Conservation (phyloP, 1,140 invertebrate genomes). For the Leptopilina boulardi region DNA sequence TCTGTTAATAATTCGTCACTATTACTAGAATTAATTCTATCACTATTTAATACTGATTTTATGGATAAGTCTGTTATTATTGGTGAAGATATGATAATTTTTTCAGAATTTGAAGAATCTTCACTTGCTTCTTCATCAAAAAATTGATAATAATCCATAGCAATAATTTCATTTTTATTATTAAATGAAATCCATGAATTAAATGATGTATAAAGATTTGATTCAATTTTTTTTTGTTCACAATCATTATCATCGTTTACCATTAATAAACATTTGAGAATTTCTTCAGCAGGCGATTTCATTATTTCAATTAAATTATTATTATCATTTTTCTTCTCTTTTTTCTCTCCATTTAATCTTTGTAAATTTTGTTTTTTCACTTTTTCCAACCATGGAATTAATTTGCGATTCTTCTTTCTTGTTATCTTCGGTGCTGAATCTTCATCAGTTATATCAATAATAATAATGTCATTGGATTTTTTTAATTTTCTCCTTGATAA, state of each 20-base stretch:
- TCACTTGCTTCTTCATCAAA: slow-evolving; percentile 32
- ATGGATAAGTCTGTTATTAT: slow-evolving; percentile 23
- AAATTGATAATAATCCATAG: neutral
- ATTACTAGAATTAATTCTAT: slow-evolving; percentile 49
- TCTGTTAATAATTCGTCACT: slow-evolving; percentile 42
- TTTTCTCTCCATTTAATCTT: slow-evolving; percentile 36
- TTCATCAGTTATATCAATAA: slow-evolving; percentile 69
- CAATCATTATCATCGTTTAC: slow-evolving; percentile 37
- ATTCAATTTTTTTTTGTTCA: slow-evolving; percentile 13
- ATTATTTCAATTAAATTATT: no score
- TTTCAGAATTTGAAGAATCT: neutral
- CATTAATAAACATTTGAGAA: slow-evolving; percentile 41
- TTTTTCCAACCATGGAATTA: slow-evolving; percentile 62
- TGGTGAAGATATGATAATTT: slow-evolving; percentile 36
- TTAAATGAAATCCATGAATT: slow-evolving; percentile 14
- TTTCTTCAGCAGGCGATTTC: slow-evolving; percentile 8
- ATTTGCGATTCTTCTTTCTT: slow-evolving; percentile 57
- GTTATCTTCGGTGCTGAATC: slow-evolving; percentile 53
- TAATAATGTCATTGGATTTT: slow-evolving; percentile 61
- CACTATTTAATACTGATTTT: slow-evolving; percentile 52
- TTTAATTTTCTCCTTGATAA: slow-evolving; percentile 46
- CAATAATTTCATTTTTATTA: neutral
- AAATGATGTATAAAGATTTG: slow-evolving; percentile 42
- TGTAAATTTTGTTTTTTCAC: slow-evolving; percentile 48
- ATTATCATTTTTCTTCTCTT: slow-evolving; percentile 42